Evolutionary conservation across 2,797 vertebrate genomes (phyloP).

Genomic region (Falco naumanni): DNA sequence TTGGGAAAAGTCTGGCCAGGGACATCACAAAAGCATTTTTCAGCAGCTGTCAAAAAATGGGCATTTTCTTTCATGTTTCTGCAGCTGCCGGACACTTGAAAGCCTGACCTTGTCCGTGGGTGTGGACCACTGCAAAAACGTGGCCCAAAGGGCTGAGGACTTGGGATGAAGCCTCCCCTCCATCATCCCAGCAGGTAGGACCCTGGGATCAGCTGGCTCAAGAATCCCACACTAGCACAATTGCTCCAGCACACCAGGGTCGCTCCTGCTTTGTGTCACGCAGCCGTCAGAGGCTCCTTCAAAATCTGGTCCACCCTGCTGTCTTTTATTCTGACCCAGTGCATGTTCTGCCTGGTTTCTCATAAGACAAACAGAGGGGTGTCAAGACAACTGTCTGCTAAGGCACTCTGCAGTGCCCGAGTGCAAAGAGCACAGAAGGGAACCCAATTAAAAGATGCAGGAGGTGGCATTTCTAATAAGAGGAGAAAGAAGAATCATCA

Average conservation of each 20-base stretch:
- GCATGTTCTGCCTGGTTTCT: neutral
- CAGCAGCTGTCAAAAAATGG: neutral
- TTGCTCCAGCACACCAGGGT: neutral
- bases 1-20: neutral
- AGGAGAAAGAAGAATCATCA: accelerated
- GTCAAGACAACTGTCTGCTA: neutral
- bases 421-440: neutral
- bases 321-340: neutral
- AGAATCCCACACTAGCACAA: neutral
- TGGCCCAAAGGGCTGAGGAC: neutral
- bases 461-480: neutral
- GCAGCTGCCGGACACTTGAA: neutral
- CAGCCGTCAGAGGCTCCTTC: neutral
- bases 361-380: neutral
- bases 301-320: neutral
- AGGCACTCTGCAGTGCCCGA: neutral
- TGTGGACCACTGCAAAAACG: neutral
- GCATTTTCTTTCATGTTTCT: neutral
- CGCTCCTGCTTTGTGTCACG: neutral
- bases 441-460: neutral
- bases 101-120: neutral
- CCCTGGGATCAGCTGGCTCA: neutral
- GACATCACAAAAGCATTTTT: neutral
- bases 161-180: neutral
- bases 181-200: slow-evolving; percentile 1